Conservation (phyloP, 2,797 vertebrate species). For the Apogon hyalosoma region DNA sequence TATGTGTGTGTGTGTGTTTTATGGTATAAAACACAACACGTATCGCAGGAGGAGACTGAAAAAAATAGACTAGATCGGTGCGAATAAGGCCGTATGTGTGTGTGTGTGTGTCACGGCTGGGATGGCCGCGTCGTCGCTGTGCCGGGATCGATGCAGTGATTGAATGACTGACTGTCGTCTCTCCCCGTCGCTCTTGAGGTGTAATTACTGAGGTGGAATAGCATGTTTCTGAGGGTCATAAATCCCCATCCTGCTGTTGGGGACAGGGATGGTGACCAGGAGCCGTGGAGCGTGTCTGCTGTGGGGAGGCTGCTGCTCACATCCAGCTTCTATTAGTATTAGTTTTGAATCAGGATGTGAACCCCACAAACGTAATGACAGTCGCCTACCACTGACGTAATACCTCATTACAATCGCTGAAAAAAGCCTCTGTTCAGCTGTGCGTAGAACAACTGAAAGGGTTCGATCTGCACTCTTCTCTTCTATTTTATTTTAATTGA, state of each 20-base stretch:
- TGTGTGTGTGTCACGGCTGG: slow-evolving; percentile 17
- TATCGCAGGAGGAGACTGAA: slow-evolving; percentile 46
- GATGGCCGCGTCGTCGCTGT: slow-evolving; percentile 15
- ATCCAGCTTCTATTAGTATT: not conserved
- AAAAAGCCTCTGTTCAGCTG: no score
- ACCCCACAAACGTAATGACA: no score
- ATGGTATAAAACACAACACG: slow-evolving; percentile 6
- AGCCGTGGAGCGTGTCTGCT: slow-evolving; percentile 21
- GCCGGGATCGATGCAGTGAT: slow-evolving; percentile 67
- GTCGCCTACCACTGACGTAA: no score
- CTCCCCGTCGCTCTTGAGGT: slow-evolving; percentile 48
- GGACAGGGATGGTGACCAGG: slow-evolving; percentile 34
- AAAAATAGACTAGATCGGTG: slow-evolving; percentile 31
- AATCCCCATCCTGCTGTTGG: slow-evolving; percentile 52
- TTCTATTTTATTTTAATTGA: no score
- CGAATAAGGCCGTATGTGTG: not conserved
- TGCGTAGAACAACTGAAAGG: no score
- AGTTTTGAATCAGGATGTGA: no score
- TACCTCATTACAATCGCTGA: no score
- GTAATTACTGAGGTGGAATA: slow-evolving; percentile 67
- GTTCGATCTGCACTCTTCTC: no score
- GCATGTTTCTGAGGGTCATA: slow-evolving; percentile 54
- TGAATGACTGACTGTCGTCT: slow-evolving; percentile 63
- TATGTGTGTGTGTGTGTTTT: not conserved
- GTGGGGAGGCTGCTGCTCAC: slow-evolving; percentile 12